Evolutionary conservation across 2,113 vertebrate genomes (phyloP).

Genomic region (Neoarius graeffei): DNA sequence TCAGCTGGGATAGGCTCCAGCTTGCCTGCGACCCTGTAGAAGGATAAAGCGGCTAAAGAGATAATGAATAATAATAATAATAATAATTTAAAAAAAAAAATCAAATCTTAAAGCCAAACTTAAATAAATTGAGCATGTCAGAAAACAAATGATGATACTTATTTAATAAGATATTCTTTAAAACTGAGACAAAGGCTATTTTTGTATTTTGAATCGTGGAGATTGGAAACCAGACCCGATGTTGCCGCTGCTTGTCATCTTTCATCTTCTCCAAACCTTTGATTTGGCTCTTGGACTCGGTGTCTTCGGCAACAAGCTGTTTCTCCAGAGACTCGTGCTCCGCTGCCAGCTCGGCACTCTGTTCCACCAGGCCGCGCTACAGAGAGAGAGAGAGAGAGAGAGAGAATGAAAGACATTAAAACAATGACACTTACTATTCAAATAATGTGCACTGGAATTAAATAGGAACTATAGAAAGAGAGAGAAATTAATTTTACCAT

Average conservation of each 20-base stretch:
- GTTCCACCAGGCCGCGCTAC: constrained; percentile 75
- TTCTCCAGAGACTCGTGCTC: constrained; percentile 75
- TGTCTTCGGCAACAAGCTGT: constrained; percentile 77
- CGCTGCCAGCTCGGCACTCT: constrained; percentile 36
- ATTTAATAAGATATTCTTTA: neutral
- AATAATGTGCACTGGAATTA: neutral
- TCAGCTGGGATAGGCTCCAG: too few relatives aligned
- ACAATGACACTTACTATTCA: neutral
- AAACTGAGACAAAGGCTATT: neutral
- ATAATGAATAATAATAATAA: too few relatives aligned
- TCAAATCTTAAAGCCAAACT: neutral
- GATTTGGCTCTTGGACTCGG: constrained; percentile 75
- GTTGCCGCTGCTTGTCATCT: constrained; percentile 80
- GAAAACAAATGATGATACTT: neutral
- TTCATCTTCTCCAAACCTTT: constrained; percentile 74
- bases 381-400: constrained; percentile 59
- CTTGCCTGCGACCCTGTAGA: too few relatives aligned
- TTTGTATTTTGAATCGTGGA: too few relatives aligned
- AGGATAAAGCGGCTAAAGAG: too few relatives aligned
- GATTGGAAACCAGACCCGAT: constrained; percentile 70
- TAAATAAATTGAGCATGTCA: neutral
- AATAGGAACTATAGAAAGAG: too few relatives aligned
- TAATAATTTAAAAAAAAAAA: neutral
- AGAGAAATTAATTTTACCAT: constrained; percentile 63
- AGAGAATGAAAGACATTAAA: neutral